Base-by-base conservation (phyloP, 2,797 vertebrate genomes). In the Sylvilagus floridanus region DNA sequence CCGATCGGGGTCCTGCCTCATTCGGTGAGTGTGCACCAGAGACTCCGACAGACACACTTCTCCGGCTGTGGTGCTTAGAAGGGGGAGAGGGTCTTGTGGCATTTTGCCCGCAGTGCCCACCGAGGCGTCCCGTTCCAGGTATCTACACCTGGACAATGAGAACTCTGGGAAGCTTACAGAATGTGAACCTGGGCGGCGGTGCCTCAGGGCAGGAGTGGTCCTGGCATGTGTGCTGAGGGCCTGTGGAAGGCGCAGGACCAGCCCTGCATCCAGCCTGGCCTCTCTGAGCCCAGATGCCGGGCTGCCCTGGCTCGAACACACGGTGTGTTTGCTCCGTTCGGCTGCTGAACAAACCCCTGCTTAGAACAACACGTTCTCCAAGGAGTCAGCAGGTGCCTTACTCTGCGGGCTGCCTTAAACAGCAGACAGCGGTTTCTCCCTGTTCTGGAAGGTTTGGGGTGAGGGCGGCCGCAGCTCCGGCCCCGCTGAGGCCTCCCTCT, bases 171-270 rank as follows among this genome's bases (percentile, higher is more conserved):
- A 8, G 3, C 0, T 2, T 2, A 52, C 57, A 32, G 16, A 37
- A 30, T 3, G 0, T 0, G n/a, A 6, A 35, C 37, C 8, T 1
- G 8, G 9, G 47, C 47, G 9, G 21, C 28, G 0, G 14, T 0
- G 2, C 6, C 8, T 78, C 22, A 13, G 47, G 13, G 6, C 57
- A 47, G 32, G 22, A 16, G 83, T 21, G 14, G 14, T 4, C 19
- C 3, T 28, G 2, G 54, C 30, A 13, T 24, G 54, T 24, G 11
- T 28, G 66, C 50, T 35, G 47, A 71, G 12, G 32, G 35, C 66
- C 24, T 22, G 22, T 8, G 5, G 42, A 63, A 14, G 4, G 47
- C 3, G 28, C 63, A 21, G 4, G 2, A 24, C 63, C 12, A 5
- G 2, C 37, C 5, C 1, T 16, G 14, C 30, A 60, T 6, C 1